These are phyloP conservation scores for Cossypha caffra DNA, from an alignment of 2,797 vertebrate genomes.

Conservation along the genomic window DNA sequence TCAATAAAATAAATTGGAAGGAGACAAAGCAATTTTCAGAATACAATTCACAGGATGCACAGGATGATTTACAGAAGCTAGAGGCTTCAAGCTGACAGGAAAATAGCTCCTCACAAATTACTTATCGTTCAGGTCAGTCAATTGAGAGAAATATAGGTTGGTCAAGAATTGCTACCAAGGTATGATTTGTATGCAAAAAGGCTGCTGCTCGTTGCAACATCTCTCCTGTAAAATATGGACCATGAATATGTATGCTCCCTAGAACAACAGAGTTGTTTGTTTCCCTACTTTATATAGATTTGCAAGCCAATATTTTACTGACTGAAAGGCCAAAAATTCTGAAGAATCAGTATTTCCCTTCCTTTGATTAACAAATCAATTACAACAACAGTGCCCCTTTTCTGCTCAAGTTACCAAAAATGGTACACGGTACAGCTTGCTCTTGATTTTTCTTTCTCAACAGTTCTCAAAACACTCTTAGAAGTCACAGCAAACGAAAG, in stretches of 20 bases:
- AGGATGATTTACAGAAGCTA: conserved; percentile 20
- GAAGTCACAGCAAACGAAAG: neutral
- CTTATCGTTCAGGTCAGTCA: neutral
- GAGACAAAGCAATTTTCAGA: conserved; percentile 34
- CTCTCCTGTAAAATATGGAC: neutral
- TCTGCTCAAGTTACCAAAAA: neutral
- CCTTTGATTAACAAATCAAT: neutral
- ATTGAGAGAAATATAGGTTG: neutral
- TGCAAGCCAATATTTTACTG: neutral
- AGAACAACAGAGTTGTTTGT: neutral
- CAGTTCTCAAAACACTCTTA: neutral
- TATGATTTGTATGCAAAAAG: neutral
- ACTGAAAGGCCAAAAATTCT: neutral
- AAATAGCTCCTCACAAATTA: conserved; percentile 13
- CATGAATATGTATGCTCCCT: neutral
- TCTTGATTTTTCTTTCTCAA: neutral
- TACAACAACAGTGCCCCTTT: neutral
- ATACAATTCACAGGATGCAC: conserved; percentile 9
- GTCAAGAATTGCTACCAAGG: neutral
- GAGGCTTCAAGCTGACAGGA: conserved; percentile 8
- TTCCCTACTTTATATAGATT: neutral
- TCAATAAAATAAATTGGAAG: conserved; percentile 41
- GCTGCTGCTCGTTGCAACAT: neutral
- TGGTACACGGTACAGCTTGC: neutral
- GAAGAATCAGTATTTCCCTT: neutral